Conservation (phyloP, 1,140 invertebrate species). For the Mercenaria mercenaria region DNA sequence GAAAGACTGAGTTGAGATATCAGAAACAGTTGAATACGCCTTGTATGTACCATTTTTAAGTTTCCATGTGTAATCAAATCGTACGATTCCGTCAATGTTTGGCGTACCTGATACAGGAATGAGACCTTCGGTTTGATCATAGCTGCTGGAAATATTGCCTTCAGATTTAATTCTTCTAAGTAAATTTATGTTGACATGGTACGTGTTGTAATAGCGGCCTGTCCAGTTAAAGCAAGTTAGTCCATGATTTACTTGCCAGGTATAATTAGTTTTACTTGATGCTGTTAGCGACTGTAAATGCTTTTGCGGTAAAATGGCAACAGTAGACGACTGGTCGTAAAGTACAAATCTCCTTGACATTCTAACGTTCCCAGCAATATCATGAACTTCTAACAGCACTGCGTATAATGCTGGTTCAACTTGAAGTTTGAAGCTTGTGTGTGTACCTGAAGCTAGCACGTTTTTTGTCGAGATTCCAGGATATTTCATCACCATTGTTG, state of each 20-base stretch:
- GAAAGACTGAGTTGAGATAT: conserved; percentile 50
- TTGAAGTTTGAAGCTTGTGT: not conserved
- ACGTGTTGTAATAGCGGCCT: conserved; percentile 64
- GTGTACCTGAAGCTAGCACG: not conserved
- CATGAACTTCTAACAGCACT: conserved; percentile 69
- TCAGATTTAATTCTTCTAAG: conserved; percentile 26
- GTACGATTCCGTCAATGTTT: conserved; percentile 58
- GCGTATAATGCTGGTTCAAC: conserved; percentile 62
- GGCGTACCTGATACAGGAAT: conserved; percentile 56
- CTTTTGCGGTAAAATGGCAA: conserved; percentile 15
- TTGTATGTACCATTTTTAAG: not conserved
- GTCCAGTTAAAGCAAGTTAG: conserved; percentile 66
- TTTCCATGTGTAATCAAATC: conserved; percentile 13
- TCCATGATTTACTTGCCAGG: conserved; percentile 70
- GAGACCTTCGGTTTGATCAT: conserved; percentile 57
- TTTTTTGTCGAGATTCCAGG: not conserved
- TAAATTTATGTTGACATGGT: conserved; percentile 42
- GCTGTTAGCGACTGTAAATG: conserved; percentile 49
- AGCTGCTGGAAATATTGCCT: conserved; percentile 18
- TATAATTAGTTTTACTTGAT: conserved; percentile 13
- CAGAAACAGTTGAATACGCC: not conserved
- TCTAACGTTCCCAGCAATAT: conserved; percentile 68
- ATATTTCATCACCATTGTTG: not conserved
- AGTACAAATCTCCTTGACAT: conserved; percentile 70
- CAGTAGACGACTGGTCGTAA: conserved; percentile 68